phyloP scores from a whole-genome alignment of 2,113 vertebrate genomes.

The Pachyramphus minor region DNA sequence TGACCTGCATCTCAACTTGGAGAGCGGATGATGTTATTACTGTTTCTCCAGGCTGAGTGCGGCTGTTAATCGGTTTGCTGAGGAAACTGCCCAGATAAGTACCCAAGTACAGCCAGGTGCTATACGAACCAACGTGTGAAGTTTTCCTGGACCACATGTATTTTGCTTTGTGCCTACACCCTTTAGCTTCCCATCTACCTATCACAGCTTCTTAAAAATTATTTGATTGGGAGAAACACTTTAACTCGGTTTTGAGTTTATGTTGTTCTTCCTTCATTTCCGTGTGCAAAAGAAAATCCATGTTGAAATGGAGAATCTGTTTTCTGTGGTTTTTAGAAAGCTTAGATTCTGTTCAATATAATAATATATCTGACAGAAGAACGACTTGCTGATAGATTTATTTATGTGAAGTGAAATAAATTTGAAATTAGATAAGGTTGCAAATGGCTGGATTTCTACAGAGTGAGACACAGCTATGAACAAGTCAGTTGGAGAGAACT shows the following conservation, averaged over 20 bases:
- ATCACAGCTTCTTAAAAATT: neutral
- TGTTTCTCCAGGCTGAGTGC: neutral
- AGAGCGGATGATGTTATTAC: neutral
- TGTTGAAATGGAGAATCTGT: constrained; percentile 18
- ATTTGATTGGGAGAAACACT: neutral
- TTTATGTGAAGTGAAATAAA: neutral
- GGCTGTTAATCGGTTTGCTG: neutral
- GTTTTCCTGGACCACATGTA: neutral
- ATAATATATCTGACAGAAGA: neutral
- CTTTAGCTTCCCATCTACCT: constrained; percentile 3
- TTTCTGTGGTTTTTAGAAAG: constrained; percentile 15
- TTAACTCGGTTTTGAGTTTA: neutral
- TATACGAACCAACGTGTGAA: neutral
- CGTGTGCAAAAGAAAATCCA: constrained; percentile 8
- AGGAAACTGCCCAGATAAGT: neutral
- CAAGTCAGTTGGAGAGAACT: neutral
- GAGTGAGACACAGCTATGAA: neutral
- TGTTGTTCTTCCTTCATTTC: neutral
- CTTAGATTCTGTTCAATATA: neutral
- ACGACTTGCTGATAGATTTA: neutral
- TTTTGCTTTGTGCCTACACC: neutral
- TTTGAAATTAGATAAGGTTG: neutral
- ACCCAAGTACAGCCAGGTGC: neutral
- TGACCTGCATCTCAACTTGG: neutral
- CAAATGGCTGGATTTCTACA: neutral